Evolutionary conservation across 2,888 invertebrate species (phyloP), one percentile per base, ranked within the genome.

Genomic region (Pheosia tremula): DNA sequence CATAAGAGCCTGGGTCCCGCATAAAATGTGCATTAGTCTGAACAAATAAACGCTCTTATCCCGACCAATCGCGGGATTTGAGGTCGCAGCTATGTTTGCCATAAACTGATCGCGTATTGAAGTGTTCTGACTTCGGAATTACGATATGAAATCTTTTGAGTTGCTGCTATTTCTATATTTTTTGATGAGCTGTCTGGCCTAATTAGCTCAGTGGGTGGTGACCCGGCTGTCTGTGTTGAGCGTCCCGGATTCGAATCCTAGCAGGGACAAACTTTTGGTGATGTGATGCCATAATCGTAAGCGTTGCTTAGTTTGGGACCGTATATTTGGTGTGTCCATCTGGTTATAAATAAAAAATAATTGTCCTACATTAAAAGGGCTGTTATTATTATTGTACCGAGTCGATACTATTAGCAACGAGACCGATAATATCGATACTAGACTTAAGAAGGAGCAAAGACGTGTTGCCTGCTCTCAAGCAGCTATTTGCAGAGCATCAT

Each of bases 11-110:
- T 83, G 81, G 84, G 80, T 78, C 82, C 88, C 90, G 90, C 88
- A 90, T 90, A 90, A 90, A 90, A 90, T 90, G 90, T 90, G 88
- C 90, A 90, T 90, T 89, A 90, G 90, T 88, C 87, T 88, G 89
- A 90, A 90, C 90, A 90, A 90, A 90, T 90, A 89, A 90, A 90
- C 88, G 89, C 89, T 88, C 87, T 89, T 88, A 88, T 86, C 87
- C 87, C 80, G 79, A 83, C 85, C 83, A 84, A 82, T 80, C 73
- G 83, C 72, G 79, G 87, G 87, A 89, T 90, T 89, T 89, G 89
- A 81, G 87, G 84, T 81, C 76, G 76, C 75, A 78, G 67, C 75
- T 75, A 80, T 85, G 82, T 82, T 81, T 74, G 79, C 75, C 79
- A 74, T 80, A 79, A 73, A 79, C 77, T 77, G 79, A 76, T 56